A percentile compares a stretch with the other conserved stretches of the same genome.
phyloP scores from a whole-genome alignment of 1,140 invertebrate genomes.

The Diorhabda sublineata region DNA sequence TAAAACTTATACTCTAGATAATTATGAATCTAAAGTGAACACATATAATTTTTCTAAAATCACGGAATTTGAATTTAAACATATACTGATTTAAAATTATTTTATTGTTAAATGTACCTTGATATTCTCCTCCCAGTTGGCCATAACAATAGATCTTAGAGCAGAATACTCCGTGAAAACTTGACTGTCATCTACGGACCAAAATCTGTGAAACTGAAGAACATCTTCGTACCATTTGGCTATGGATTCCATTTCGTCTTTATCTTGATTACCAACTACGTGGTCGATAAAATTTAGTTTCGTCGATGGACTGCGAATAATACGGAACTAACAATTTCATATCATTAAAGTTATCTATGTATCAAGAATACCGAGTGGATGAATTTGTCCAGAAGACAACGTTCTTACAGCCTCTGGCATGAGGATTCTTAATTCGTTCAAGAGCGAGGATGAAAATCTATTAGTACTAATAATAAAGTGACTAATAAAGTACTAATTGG shows the following conservation, averaged over 20 bases:
- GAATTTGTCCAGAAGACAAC: too few species aligned
- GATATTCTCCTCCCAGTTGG: conserved; percentile 96
- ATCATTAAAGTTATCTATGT: too few species aligned
- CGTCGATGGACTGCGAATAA: conserved; percentile 59
- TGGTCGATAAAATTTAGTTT: conserved; percentile 93
- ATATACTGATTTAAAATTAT: neutral
- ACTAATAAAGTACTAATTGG: too few species aligned
- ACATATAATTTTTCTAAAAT: too few species aligned
- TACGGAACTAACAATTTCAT: too few species aligned
- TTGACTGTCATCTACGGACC: conserved; percentile 97
- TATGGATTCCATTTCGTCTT: conserved; percentile 81
- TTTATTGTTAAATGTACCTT: conserved; percentile 56
- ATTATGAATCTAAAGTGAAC: too few species aligned
- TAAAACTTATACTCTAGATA: too few species aligned
- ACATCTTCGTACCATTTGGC: conserved; percentile 93
- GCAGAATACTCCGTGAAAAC: conserved; percentile 96
- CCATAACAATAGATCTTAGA: conserved; percentile 92
- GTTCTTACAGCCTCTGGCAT: too few species aligned
- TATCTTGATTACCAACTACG: conserved; percentile 95
- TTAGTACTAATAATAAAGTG: too few species aligned
- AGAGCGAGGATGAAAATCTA: too few species aligned
- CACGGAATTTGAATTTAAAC: neutral
- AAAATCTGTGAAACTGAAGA: conserved; percentile 95
- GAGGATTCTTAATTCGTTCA: too few species aligned
- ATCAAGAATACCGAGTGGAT: too few species aligned